A percentile compares a stretch with the other conserved stretches of the same genome.
Conservation (phyloP, 2,888 invertebrate species). For the Stegana nigrithorax region DNA sequence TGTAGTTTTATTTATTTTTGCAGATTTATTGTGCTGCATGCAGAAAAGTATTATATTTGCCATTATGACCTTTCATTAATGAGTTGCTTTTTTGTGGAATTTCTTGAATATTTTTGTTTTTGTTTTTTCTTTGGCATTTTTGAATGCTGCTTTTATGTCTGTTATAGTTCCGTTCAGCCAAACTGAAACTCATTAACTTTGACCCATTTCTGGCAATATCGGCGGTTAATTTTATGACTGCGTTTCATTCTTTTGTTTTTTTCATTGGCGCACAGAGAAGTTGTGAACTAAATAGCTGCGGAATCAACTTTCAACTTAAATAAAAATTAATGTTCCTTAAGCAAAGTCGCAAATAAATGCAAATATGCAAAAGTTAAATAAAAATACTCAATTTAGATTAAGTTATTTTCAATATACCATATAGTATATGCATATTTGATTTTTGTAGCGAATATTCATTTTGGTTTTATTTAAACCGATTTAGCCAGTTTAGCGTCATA, state of each 20-base stretch:
- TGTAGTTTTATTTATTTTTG: too few relatives aligned
- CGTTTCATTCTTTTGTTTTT: conserved; percentile 14
- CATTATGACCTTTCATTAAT: neutral
- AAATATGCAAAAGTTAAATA: too few relatives aligned
- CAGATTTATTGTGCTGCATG: conserved; percentile 25
- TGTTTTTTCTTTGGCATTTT: conserved; percentile 12
- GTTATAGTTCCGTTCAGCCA: conserved; percentile 17
- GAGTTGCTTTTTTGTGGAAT: neutral
- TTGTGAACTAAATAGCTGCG: too few relatives aligned
- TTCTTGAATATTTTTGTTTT: conserved; percentile 4
- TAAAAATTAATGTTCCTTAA: too few relatives aligned
- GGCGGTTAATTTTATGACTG: conserved; percentile 13
- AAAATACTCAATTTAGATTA: too few relatives aligned
- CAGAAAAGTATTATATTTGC: conserved; percentile 10
- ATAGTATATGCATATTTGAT: too few relatives aligned
- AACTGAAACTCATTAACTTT: conserved; percentile 43
- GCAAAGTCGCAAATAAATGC: too few relatives aligned
- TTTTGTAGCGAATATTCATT: too few relatives aligned
- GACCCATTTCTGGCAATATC: conserved; percentile 29
- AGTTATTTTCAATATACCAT: too few relatives aligned
- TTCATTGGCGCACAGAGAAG: neutral
- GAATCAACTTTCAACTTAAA: too few relatives aligned
- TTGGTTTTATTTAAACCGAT: too few relatives aligned
- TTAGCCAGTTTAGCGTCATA: too few relatives aligned
- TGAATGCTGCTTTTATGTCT: conserved; percentile 19